phyloP scores from a whole-genome alignment of 1,140 invertebrate genomes.

The Semibalanus balanoides region DNA sequence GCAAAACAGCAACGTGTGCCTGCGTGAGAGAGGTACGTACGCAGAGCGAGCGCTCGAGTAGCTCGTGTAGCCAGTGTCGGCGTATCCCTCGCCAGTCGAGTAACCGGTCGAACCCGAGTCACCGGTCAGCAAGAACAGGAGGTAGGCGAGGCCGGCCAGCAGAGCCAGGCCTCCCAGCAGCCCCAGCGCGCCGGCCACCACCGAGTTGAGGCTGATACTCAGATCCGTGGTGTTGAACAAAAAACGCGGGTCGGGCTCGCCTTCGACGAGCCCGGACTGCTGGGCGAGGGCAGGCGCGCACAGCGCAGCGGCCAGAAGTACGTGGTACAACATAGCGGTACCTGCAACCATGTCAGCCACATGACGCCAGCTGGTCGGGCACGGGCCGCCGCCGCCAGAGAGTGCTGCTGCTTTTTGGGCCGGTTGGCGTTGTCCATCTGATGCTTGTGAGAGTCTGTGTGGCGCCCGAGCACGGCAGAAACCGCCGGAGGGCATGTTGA shows the following conservation, averaged over 20 bases:
- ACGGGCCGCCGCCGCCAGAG: too few relatives aligned
- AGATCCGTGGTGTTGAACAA: background rate
- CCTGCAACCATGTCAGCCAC: background rate
- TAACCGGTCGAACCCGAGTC: background rate
- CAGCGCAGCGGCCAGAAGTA: background rate
- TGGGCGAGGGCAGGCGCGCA: background rate
- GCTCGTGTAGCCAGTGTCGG: background rate
- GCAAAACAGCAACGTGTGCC: background rate
- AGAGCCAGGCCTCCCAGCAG: background rate
- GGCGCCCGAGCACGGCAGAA: too few relatives aligned
- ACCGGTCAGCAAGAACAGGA: background rate
- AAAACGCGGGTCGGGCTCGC: background rate
- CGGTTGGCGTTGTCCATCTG: background rate
- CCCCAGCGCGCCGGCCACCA: background rate
- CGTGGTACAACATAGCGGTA: background rate
- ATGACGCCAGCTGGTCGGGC: too few relatives aligned
- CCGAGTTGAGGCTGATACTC: background rate
- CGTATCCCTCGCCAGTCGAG: background rate
- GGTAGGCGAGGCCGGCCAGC: conserved; percentile 1
- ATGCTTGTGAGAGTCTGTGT: background rate
- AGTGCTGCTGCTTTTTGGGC: background rate
- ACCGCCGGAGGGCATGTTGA: background rate
- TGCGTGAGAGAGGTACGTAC: background rate
- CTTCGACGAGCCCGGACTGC: background rate
- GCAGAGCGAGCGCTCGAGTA: background rate